phyloP scores from a whole-genome alignment of 2,113 vertebrate species.

The Sceloporus tristichus region DNA sequence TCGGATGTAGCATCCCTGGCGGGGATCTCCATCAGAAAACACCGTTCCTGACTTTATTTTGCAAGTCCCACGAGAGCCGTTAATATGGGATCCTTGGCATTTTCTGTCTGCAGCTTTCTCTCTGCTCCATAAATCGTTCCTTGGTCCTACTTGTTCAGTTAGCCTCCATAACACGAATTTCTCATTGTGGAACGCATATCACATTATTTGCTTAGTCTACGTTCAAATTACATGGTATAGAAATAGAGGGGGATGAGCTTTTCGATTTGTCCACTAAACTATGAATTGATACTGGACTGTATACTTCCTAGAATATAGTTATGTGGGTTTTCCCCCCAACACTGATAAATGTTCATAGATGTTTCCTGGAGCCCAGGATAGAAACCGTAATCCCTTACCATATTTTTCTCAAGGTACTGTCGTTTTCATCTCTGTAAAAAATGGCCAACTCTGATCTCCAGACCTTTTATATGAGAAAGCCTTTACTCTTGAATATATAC shows the following conservation, averaged over 20 bases:
- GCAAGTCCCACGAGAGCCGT: neutral
- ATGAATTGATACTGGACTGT: constrained; percentile 45
- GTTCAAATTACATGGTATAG: constrained; percentile 44
- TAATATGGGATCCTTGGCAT: neutral
- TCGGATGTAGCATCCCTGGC: fast-evolving
- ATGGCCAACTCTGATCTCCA: constrained; percentile 44
- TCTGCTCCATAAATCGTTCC: constrained; percentile 20
- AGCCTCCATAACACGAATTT: neutral
- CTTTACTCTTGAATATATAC: constrained; percentile 40
- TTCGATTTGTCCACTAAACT: constrained; percentile 20
- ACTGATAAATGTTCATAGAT: neutral
- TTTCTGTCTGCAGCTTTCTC: neutral
- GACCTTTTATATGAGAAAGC: constrained; percentile 42
- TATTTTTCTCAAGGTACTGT: constrained; percentile 25
- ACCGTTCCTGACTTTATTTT: neutral
- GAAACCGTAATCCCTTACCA: constrained; percentile 32
- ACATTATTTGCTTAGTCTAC: too few species aligned
- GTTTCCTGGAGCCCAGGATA: constrained; percentile 58
- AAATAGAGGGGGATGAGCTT: constrained; percentile 58
- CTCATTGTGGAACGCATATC: too few species aligned
- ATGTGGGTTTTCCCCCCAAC: constrained; percentile 19
- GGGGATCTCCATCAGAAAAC: neutral
- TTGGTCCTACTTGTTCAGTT: constrained; percentile 21
- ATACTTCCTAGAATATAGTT: constrained; percentile 27
- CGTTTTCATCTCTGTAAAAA: constrained; percentile 35